A percentile compares a stretch with the other conserved stretches of the same genome.
phyloP scores from a whole-genome alignment of 2,797 vertebrate genomes.

The Poecilia picta region DNA sequence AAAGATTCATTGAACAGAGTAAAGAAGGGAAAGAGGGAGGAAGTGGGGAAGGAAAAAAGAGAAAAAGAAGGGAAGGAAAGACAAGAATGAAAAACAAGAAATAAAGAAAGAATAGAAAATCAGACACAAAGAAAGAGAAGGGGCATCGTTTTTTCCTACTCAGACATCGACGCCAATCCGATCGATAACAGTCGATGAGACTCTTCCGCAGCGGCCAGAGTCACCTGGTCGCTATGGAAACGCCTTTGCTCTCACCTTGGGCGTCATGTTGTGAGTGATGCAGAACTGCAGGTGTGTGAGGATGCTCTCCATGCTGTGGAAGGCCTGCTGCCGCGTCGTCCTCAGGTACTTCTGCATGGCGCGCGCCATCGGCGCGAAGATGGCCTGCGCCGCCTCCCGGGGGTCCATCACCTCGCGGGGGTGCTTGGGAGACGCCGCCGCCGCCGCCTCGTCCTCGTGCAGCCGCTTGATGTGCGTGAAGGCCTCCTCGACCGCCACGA shows the following conservation, averaged over 20 bases:
- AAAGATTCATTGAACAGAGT: not conserved
- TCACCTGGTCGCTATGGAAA: not conserved
- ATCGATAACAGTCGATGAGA: not conserved
- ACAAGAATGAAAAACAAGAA: not conserved
- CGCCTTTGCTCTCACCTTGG: constrained; percentile 80
- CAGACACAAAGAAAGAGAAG: not conserved
- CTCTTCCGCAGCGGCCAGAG: not conserved
- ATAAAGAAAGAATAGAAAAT: not conserved
- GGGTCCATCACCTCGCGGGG: constrained; percentile 92
- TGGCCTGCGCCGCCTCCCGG: constrained; percentile 91
- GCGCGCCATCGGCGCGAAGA: constrained; percentile 93
- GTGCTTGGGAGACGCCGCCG: constrained; percentile 80
- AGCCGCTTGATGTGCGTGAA: constrained; percentile 94
- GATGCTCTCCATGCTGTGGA: constrained; percentile 97
- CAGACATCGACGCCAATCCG: not conserved
- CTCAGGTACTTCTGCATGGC: constrained; percentile 97
- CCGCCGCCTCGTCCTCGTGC: constrained; percentile 84
- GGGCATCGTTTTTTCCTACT: too few relatives aligned
- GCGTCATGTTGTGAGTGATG: constrained; percentile 95
- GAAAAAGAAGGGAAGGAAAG: not conserved
- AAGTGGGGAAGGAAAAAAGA: not conserved
- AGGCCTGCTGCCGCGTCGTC: constrained; percentile 93
- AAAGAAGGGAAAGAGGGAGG: not conserved
- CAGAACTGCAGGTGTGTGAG: constrained; percentile 94
- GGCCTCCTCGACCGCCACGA: constrained; percentile 93